These are phyloP conservation scores for Hirtodrosophila trivittata DNA, from an alignment of 2,888 invertebrate species.

Conservation along the genomic window DNA sequence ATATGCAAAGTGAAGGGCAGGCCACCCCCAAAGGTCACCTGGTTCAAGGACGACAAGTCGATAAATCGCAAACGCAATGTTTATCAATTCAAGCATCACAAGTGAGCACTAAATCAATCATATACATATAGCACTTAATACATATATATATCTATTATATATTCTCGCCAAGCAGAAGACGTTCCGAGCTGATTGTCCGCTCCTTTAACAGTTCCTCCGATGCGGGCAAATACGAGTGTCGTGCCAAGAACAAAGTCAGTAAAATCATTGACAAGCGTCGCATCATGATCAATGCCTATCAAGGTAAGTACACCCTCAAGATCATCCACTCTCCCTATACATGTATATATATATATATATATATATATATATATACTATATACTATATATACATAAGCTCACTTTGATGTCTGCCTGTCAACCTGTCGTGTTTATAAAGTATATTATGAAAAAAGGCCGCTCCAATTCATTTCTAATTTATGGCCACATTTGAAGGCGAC, in stretches of 20 bases:
- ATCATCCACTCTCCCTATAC: background rate
- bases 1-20: conserved; percentile 90
- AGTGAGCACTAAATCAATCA: conserved; percentile 72
- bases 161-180: conserved; percentile 86
- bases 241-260: conserved; percentile 86
- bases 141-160: conserved; percentile 1
- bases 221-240: conserved; percentile 92
- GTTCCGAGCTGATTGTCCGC: conserved; percentile 92
- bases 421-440: conserved; percentile 13
- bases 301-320: conserved; percentile 76
- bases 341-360: background rate
- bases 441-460: conserved; percentile 48
- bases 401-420: conserved; percentile 52
- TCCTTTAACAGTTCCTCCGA: conserved; percentile 90
- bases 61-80: conserved; percentile 84
- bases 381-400: background rate
- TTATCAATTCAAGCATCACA: conserved; percentile 83
- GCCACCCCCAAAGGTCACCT: conserved; percentile 92
- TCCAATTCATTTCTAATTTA: conserved; percentile 78
- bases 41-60: conserved; percentile 90
- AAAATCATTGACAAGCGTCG: conserved; percentile 81
- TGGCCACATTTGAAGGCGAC: conserved; percentile 63
- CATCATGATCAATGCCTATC: conserved; percentile 83
- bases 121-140: conserved; percentile 6
- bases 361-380: background rate